These are phyloP conservation scores for Phyllotis vaccarum DNA, from an alignment of 2,797 vertebrate genomes.

Conservation along the genomic window DNA sequence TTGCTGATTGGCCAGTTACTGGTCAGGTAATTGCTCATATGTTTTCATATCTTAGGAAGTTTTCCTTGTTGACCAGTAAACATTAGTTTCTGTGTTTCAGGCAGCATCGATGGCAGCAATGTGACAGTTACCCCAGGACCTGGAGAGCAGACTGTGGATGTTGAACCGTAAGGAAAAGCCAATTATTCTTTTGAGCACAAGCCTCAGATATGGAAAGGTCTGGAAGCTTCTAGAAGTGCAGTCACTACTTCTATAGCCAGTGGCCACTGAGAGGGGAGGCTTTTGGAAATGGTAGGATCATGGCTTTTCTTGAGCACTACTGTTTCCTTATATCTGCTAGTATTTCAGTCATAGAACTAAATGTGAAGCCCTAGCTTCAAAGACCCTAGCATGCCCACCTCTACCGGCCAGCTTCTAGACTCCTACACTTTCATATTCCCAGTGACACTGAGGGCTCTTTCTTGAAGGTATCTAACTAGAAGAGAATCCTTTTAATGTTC, in stretches of 20 bases:
- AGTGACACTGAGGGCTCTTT: background rate
- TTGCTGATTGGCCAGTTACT: background rate
- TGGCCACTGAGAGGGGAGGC: background rate
- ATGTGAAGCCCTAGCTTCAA: background rate
- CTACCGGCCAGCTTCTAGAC: background rate
- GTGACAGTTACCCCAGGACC: slow-evolving; percentile 87
- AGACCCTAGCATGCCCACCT: background rate
- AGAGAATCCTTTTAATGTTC: background rate
- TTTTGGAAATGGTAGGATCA: background rate
- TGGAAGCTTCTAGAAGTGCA: slow-evolving; percentile 13
- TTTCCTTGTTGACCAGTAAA: slow-evolving; percentile 50
- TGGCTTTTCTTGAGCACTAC: background rate
- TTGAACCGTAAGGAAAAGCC: slow-evolving; percentile 91
- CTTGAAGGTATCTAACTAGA: too few species aligned
- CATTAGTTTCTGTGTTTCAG: slow-evolving; percentile 88
- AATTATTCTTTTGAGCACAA: slow-evolving; percentile 50
- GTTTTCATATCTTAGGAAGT: background rate
- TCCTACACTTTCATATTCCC: background rate
- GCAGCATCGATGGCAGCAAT: slow-evolving; percentile 87
- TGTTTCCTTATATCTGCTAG: background rate
- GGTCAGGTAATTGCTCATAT: background rate
- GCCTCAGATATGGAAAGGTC: slow-evolving; percentile 26
- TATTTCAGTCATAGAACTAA: slow-evolving; percentile 9
- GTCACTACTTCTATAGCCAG: background rate
- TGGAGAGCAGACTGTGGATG: slow-evolving; percentile 89